Base-by-base conservation (phyloP, 2,113 vertebrate genomes). In the Alouatta palliata region DNA sequence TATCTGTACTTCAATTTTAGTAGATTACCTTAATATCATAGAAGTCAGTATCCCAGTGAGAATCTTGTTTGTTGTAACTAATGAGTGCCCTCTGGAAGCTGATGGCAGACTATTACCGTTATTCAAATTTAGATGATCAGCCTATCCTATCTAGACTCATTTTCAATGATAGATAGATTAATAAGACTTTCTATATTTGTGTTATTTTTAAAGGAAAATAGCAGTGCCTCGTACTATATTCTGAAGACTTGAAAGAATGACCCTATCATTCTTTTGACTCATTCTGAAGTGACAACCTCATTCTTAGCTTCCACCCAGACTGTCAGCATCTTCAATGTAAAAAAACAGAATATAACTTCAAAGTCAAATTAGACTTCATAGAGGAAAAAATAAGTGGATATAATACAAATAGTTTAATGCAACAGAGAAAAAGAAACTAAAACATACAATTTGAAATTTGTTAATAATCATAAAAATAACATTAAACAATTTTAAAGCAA, bases 101-200 rank as follows among this genome's bases (percentile, higher is more conserved):
- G 5, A 77, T 71, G n/a, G 43, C 54, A 95, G 84, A 82, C 54
- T 96, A 83, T 95, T 86, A 94, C 17, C 47, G 83, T 95, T 96
- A 87, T 88, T 97, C 85, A 97, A 92, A 93, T 96, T 89, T 96
- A 93, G 83, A 71, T 95, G 61, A 95, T 94, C 40, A 76, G 52
- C 23, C 10, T 86, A 66, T 82, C 56, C 68, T 89, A 70, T 91
- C 66, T 70, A 80, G 47, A 52, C 58, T 83, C 30, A 88, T 86
- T 95, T 96, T 32, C 25, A 56, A 30, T 95, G 87, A 95, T 94
- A 93, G 52, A 70, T 90, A 97, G 87, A 97, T 97, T 97, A 97
- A 91, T 97, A 93, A 95, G 58, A 87, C n/a, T 86, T 77, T n/a
- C 10, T 71, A 4, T 20, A 75, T 75, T 89, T 97, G 66, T 82